These are phyloP conservation scores for Thera obeliscata DNA, from an alignment of 2,888 invertebrate genomes.

Conservation along the genomic window DNA sequence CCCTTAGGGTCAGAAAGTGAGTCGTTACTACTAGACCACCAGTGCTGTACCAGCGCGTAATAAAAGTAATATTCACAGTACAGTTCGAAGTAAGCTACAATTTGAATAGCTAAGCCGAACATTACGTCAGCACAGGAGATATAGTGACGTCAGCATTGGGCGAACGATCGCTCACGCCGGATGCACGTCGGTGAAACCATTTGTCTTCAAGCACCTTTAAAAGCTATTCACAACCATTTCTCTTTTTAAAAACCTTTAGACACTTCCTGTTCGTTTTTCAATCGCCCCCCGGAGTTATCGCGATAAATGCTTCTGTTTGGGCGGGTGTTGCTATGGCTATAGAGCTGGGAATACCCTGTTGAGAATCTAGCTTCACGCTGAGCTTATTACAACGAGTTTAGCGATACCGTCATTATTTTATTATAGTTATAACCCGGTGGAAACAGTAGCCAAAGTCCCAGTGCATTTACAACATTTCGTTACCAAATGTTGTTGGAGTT, in stretches of 20 bases:
- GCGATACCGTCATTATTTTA: too few relatives aligned
- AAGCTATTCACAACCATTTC: slow-evolving; percentile 82
- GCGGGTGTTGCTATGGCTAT: slow-evolving; percentile 44
- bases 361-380: too few relatives aligned
- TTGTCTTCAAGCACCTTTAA: slow-evolving; percentile 81
- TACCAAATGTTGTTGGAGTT: too few relatives aligned
- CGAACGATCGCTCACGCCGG: slow-evolving; percentile 62
- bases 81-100: not conserved
- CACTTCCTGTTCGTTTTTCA: slow-evolving; percentile 83
- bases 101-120: slow-evolving; percentile 15
- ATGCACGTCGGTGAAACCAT: slow-evolving; percentile 64
- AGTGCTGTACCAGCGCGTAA: not conserved
- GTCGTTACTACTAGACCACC: too few relatives aligned
- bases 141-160: slow-evolving; percentile 10
- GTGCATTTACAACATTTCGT: too few relatives aligned
- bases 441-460: too few relatives aligned
- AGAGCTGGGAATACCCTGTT: slow-evolving; percentile 45
- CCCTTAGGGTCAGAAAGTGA: too few relatives aligned
- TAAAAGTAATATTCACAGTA: not conserved
- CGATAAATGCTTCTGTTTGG: slow-evolving; percentile 79
- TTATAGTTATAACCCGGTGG: too few relatives aligned
- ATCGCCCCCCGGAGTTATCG: slow-evolving; percentile 77
- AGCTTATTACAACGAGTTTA: too few relatives aligned
- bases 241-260: slow-evolving; percentile 84
- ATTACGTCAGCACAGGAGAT: slow-evolving; percentile 9